Conservation (phyloP, 2,888 invertebrate species). For the Trichogramma dendrolimi region DNA sequence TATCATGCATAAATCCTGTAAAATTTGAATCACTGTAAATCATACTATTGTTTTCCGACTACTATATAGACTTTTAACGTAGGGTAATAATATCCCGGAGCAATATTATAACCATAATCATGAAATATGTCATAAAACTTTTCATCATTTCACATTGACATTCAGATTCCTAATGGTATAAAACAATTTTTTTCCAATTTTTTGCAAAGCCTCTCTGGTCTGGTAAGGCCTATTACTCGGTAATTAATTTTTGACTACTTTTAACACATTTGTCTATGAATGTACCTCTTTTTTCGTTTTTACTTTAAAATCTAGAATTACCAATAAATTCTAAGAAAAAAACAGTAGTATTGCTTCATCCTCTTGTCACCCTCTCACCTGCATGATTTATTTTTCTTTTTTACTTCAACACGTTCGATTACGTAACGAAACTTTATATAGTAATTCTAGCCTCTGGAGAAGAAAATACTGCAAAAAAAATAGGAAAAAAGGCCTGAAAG, state of each 20-base stretch:
- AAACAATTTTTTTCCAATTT: slow-evolving; percentile 27
- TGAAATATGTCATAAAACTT: too few species aligned
- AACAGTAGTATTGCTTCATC: background rate
- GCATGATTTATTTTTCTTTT: slow-evolving; percentile 2
- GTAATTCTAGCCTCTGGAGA: slow-evolving; percentile 5
- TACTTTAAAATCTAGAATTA: too few species aligned
- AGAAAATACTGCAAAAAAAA: slow-evolving; percentile 12
- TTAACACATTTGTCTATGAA: slow-evolving; percentile 5
- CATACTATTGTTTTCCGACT: too few species aligned
- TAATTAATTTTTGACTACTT: slow-evolving; percentile 38
- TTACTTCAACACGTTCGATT: slow-evolving; percentile 10
- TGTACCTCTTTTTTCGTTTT: slow-evolving; percentile 9
- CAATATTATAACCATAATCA: too few species aligned
- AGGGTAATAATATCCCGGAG: too few species aligned
- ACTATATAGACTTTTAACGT: too few species aligned
- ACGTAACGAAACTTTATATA: slow-evolving; percentile 26
- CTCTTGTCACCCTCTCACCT: background rate
- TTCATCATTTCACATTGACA: too few species aligned
- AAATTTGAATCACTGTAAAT: too few species aligned
- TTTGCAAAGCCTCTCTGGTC: slow-evolving; percentile 36
- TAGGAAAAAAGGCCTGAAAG: slow-evolving; percentile 10
- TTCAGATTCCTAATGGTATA: too few species aligned
- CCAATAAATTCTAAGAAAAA: too few species aligned
- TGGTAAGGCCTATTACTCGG: slow-evolving; percentile 39
- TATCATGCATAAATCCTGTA: too few species aligned